phyloP scores from a whole-genome alignment of 1,140 invertebrate genomes.

The Drosophila mayri region DNA sequence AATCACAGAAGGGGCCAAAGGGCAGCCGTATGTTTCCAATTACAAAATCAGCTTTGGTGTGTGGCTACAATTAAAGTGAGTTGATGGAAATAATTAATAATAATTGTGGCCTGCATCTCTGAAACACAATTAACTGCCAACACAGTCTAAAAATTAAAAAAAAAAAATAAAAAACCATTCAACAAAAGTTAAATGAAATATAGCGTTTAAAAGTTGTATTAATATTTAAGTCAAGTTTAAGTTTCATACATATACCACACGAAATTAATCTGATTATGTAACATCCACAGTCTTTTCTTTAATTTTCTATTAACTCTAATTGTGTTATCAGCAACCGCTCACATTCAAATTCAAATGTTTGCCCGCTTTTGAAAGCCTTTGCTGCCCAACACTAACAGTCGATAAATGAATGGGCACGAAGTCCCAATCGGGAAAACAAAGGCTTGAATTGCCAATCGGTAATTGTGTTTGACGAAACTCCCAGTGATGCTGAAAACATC shows the following conservation, averaged over 20 bases:
- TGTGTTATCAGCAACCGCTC: background rate
- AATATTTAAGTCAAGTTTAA: no score
- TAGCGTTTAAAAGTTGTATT: no score
- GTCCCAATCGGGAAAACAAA: no score
- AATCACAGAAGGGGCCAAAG: background rate
- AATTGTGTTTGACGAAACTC: no score
- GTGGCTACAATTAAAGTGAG: slow-evolving; percentile 10
- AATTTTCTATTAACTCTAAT: background rate
- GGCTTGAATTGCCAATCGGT: no score
- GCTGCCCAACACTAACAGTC: background rate
- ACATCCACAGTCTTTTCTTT: background rate
- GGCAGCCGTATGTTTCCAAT: slow-evolving; percentile 3
- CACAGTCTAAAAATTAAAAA: no score
- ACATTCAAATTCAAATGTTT: background rate
- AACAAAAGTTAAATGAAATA: no score
- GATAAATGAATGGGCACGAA: no score
- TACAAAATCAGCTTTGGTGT: background rate
- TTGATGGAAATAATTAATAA: slow-evolving; percentile 3
- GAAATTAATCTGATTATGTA: no score
- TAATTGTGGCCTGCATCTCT: background rate
- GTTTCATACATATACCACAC: no score
- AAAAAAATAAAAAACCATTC: background rate
- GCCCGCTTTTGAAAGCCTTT: background rate
- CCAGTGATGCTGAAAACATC: no score
- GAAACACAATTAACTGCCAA: background rate